phyloP scores from a whole-genome alignment of 2,797 vertebrate species.

The Pseudocheirus occidentalis region DNA sequence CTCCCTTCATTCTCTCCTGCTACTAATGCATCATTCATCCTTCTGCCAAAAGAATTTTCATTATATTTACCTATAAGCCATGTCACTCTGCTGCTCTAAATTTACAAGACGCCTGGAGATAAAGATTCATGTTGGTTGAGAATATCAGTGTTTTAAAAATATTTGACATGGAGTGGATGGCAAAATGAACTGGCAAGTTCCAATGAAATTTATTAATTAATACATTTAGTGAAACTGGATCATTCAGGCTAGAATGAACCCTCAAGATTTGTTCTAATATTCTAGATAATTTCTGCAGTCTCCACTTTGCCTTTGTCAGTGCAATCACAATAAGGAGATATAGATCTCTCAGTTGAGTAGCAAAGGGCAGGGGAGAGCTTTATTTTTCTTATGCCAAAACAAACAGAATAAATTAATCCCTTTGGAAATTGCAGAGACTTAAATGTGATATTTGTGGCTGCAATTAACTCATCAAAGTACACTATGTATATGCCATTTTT shows the following conservation, averaged over 20 bases:
- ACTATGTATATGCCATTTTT: background rate
- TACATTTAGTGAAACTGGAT: background rate
- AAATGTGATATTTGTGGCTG: background rate
- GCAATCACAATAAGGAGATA: background rate
- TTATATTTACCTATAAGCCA: background rate
- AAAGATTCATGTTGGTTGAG: background rate
- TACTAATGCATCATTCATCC: background rate
- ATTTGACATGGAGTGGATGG: background rate
- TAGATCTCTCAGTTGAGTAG: background rate
- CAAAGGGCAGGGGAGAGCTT: background rate
- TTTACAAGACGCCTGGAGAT: background rate
- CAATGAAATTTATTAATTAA: background rate
- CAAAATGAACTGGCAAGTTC: background rate
- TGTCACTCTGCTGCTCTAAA: background rate
- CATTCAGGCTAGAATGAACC: background rate
- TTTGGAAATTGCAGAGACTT: background rate
- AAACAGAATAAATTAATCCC: background rate
- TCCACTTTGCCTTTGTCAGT: background rate
- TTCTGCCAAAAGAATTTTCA: background rate
- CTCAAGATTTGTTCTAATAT: background rate
- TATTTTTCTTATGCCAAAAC: background rate
- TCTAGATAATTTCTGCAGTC: background rate
- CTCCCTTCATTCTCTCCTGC: background rate
- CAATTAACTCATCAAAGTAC: background rate
- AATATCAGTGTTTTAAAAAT: background rate